Conservation (phyloP, 2,888 invertebrate genomes). For the Pheosia gnoma region DNA sequence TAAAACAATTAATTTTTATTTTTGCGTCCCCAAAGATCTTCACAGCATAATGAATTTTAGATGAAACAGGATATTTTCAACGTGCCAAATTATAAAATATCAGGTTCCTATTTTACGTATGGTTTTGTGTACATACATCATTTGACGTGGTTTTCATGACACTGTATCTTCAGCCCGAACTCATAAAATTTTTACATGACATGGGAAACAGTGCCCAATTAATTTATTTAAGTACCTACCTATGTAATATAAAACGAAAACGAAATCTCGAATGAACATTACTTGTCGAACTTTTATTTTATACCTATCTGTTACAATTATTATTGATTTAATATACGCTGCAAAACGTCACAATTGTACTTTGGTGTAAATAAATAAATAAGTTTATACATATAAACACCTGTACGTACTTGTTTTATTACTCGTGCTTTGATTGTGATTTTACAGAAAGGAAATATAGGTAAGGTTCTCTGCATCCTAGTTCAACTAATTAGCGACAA, state of each 20-base stretch:
- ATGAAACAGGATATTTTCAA: conserved; percentile 48
- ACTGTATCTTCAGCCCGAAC: conserved; percentile 21
- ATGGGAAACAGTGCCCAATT: conserved; percentile 32
- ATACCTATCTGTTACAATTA: conserved; percentile 19
- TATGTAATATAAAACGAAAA: conserved; percentile 31
- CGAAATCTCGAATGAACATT: conserved; percentile 37
- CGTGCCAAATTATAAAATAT: conserved; percentile 73
- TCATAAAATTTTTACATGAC: conserved; percentile 16
- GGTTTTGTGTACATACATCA: conserved; percentile 35
- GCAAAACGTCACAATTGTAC: conserved; percentile 79
- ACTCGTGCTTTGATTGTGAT: too few relatives aligned
- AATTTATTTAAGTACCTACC: conserved; percentile 14
- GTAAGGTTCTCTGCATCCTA: too few relatives aligned
- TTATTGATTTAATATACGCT: conserved; percentile 54
- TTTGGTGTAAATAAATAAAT: conserved; percentile 82
- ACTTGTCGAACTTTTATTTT: conserved; percentile 25
- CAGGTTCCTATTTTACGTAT: conserved; percentile 42
- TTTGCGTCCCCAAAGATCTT: conserved; percentile 63
- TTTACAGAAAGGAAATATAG: too few relatives aligned
- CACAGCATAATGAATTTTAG: conserved; percentile 40
- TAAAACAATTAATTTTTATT: conserved; percentile 40
- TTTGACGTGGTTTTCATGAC: conserved; percentile 40
- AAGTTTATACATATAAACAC: conserved; percentile 80
- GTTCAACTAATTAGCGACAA: too few relatives aligned
- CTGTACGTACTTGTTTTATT: conserved; percentile 71